These are phyloP conservation scores for Phenganax subtilis DNA, from an alignment of 92 coral and sea anemone species.

Conservation along the genomic window DNA sequence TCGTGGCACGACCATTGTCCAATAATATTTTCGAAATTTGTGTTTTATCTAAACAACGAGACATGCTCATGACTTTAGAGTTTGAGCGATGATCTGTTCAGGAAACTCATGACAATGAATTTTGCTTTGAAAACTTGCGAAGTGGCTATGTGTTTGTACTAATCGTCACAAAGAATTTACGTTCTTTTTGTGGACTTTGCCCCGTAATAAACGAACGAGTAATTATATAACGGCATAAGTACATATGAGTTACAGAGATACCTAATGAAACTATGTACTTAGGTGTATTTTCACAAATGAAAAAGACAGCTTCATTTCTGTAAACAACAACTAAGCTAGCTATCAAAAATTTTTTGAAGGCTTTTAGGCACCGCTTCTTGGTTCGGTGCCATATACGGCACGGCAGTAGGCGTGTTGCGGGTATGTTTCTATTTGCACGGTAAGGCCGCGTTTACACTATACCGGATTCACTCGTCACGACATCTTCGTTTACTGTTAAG, in stretches of 20 bases:
- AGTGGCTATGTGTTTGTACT: neutral
- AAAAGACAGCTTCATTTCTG: neutral
- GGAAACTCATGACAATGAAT: neutral
- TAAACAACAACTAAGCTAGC: neutral
- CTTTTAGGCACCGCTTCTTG: neutral
- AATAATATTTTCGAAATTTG: neutral
- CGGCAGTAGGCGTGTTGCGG: neutral
- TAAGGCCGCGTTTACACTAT: too few species aligned
- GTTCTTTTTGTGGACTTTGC: conserved; percentile 10
- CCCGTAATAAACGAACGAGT: neutral
- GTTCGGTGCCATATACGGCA: neutral
- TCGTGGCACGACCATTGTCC: neutral
- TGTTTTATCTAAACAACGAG: neutral
- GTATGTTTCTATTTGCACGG: conserved; percentile 1
- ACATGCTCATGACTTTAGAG: neutral
- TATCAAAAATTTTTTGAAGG: neutral
- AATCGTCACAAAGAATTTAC: neutral
- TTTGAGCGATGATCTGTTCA: neutral
- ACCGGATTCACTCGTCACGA: too few species aligned
- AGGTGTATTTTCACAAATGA: neutral
- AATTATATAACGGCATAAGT: neutral
- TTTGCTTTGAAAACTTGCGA: neutral
- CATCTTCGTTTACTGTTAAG: too few species aligned
- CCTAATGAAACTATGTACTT: neutral
- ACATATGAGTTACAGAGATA: neutral